A percentile compares a stretch with the other conserved stretches of the same genome.
phyloP scores from a whole-genome alignment of 2,888 invertebrate genomes.

The Sycophila texana region DNA sequence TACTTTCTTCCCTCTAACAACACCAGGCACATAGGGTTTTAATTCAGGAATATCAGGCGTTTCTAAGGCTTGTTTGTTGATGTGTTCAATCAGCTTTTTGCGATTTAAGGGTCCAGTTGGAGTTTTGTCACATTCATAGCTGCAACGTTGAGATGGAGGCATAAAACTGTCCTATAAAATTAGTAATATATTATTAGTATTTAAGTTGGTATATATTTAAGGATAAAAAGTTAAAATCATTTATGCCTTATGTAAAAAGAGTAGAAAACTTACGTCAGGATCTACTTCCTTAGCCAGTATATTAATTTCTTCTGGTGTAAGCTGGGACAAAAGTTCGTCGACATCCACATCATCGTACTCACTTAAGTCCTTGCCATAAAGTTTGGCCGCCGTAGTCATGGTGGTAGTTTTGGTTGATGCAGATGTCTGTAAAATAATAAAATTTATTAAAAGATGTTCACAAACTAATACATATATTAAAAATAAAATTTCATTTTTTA shows the following conservation, averaged over 20 bases:
- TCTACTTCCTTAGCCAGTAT: conserved; percentile 99
- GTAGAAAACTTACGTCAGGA: conserved; percentile 91
- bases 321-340: conserved; percentile 93
- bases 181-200: background rate
- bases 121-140: conserved; percentile 96
- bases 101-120: conserved; percentile 97
- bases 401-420: conserved; percentile 92
- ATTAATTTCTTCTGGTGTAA: conserved; percentile 96
- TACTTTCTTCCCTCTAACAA: conserved; percentile 93
- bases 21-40: conserved; percentile 94
- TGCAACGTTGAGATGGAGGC: conserved; percentile 96
- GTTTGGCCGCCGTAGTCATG: conserved; percentile 92
- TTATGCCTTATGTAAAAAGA: background rate
- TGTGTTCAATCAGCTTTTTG: conserved; percentile 95
- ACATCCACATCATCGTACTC: conserved; percentile 97
- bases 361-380: conserved; percentile 92
- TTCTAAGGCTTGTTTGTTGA: conserved; percentile 98
- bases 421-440: conserved; percentile 83
- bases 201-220: too few relatives aligned
- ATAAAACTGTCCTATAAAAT: conserved; percentile 93
- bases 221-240: background rate
- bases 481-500: too few relatives aligned
- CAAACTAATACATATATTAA: background rate
- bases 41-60: conserved; percentile 98
- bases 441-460: background rate